Percentiles rank a stretch among this genome's conserved stretches.
phyloP scores from a whole-genome alignment of 2,113 vertebrate species.

The Malurus cyaneus region DNA sequence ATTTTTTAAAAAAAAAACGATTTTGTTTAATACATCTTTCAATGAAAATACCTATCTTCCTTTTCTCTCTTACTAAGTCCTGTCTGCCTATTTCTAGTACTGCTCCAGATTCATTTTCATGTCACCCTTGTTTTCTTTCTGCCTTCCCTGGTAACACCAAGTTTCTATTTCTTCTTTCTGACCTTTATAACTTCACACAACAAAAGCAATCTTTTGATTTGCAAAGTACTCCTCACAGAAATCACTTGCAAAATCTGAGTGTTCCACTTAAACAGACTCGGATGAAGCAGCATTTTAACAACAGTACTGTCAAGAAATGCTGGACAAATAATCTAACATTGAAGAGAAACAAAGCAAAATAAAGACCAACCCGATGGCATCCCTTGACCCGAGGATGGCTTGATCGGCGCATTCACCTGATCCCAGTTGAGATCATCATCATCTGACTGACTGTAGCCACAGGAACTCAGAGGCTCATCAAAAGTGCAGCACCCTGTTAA shows the following conservation, averaged over 20 bases:
- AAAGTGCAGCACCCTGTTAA: constrained; percentile 91
- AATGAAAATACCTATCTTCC: neutral
- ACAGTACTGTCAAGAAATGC: neutral
- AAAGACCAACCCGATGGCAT: constrained; percentile 88
- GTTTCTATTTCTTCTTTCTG: neutral
- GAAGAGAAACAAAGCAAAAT: neutral
- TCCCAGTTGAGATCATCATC: constrained; percentile 96
- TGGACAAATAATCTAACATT: neutral
- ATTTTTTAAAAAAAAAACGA: neutral
- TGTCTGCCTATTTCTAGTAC: neutral
- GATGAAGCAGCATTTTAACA: neutral
- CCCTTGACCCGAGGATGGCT: constrained; percentile 84
- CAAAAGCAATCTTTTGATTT: neutral
- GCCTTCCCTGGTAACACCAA: neutral
- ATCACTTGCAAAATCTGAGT: neutral
- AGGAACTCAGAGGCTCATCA: constrained; percentile 84
- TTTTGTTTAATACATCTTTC: neutral
- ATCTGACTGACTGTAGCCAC: constrained; percentile 91
- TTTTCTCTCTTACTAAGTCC: neutral
- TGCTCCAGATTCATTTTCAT: neutral
- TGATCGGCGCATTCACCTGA: constrained; percentile 83
- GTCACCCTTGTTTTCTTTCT: neutral
- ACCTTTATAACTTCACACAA: neutral
- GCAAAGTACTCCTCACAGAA: neutral
- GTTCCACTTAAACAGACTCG: neutral